Conservation (phyloP, 30 jellyfish, hydroid and myxozoan genomes). For the Pelagia noctiluca region DNA sequence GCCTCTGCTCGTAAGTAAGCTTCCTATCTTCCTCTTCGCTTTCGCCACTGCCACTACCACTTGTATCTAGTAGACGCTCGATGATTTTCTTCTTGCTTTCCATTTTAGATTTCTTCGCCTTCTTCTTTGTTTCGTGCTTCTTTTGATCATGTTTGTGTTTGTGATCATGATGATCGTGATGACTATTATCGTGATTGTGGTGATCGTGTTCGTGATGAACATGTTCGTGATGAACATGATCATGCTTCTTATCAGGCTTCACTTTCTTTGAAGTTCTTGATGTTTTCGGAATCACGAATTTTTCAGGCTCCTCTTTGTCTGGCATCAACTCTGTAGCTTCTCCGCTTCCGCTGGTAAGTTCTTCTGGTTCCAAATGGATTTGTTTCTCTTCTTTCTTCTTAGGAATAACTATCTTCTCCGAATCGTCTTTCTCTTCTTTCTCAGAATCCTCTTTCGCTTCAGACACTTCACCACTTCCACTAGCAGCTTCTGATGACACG, state of each 20-base stretch:
- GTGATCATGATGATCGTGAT: neutral
- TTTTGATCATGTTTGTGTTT: neutral
- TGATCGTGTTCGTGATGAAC: neutral
- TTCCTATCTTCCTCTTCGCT: constrained; percentile 35
- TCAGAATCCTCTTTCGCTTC: too few species aligned
- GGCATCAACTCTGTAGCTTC: neutral
- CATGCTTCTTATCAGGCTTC: constrained; percentile 8
- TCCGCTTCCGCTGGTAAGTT: constrained; percentile 21
- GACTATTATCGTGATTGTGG: neutral
- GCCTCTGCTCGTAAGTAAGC: constrained; percentile 45
- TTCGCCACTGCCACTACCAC: constrained; percentile 52
- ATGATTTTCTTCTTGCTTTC: neutral
- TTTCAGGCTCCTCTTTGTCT: constrained; percentile 21
- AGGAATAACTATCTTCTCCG: constrained; percentile 1
- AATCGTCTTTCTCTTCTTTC: neutral
- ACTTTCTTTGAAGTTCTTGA: neutral
- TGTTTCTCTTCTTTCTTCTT: neutral
- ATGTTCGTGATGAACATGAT: neutral
- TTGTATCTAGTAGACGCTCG: neutral
- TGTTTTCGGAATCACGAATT: constrained; percentile 16
- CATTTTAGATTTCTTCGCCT: neutral
- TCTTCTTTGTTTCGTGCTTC: neutral
- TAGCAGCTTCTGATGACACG: too few species aligned
- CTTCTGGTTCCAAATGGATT: neutral
- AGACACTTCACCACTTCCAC: too few species aligned